Evolutionary conservation across 2,113 vertebrate species (phyloP), one percentile per base, ranked within the genome.

Genomic region (Rhegmatorhina hoffmannsi): DNA sequence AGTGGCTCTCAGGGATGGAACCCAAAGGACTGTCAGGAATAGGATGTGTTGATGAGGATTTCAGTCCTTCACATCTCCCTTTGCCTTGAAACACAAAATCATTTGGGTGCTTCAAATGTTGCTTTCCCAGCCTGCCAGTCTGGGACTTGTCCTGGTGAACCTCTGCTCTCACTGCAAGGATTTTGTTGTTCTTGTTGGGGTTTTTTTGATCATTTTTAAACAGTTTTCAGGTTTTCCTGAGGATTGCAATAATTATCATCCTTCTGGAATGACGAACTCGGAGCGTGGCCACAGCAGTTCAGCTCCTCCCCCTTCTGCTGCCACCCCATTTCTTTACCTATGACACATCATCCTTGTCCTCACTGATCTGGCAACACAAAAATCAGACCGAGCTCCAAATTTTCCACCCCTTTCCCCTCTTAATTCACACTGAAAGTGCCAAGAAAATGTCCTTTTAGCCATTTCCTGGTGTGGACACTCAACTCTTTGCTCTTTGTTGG

Each of bases 401-500:
- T n/a, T 69, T 55, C 60, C 55, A 50, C 38, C 40, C 17, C 29
- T 38, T 62, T 38, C 28, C 38, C 17, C 38, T 81, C 50, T 69
- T 49, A 78, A 75, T 82, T 94, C 3, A 0, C 25, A 7, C 33
- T 11, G 36, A 33, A 78, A 11, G 3, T 40, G 46, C 43, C 31
- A 52, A 44, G 17, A 83, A 60, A 26, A 40, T 49, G 63, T 76
- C 10, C 14, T 68, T 64, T 56, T 29, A 26, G 29, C 8, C 52
- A 3, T 6, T 50, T 7, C 10, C 13, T 43, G 56, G 6, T 55
- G 13, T 1, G 3, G 31, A 47, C 0, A 0, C 23, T 2, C 49
- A 64, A 17, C 13, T 38, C 9, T 63, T 75, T 13, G 17, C 36
- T 62, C 63, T 64, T 60, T 73, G 4, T 40, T 77, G 50, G 47